Base-by-base conservation (phyloP, 2,888 invertebrate genomes). In the Drosophila flavopinicola region DNA sequence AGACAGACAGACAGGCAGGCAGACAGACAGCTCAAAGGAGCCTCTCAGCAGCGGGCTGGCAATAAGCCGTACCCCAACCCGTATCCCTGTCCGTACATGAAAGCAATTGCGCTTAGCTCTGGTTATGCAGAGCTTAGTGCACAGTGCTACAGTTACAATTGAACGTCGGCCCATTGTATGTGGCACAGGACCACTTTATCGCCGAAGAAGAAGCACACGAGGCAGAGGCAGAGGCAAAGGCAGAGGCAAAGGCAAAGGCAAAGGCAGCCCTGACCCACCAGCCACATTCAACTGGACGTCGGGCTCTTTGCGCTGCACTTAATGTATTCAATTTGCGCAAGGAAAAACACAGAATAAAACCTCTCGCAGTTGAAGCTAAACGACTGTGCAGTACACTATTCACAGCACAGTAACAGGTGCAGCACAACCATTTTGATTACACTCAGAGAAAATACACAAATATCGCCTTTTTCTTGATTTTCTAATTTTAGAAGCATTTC, bases 101-200 rank as follows among this genome's bases (percentile, higher is more conserved):
- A 72, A 58, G 73, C 73, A 73, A 73, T 72, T 73, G 72, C 58
- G 72, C 48, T 58, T 37, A 52, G 52, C 7, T 57, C 10, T 20
- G 20, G 10, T 35, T 6, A 15, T 27, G 25, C 4, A 27, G 25
- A 10, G 56, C 30, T 56, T 17, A 49, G 57, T 57, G 58, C 71
- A 61, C 54, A n/a, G 1, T 4, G 72, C 72, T 68, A 72, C 68
- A 73, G 68, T 73, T 73, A 60, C 64, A 68, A 67, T 68, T 72
- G 72, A 44, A 59, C 42, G 48, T 58, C 51, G 39, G 15, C 15
- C 64, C 71, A 71, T 71, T 71, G 72, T 71, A 58, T 57, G 2
- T 4, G 4, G 2, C 20, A 20, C 20, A 20, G 42, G 27, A 10
- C 32, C 61, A 9, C 15, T n/a, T 13, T 33, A 38, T 25, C 24